Evolutionary conservation across 2,797 vertebrate species (phyloP), one percentile per base, ranked within the genome.

Genomic region (Protosalanx chinensis): DNA sequence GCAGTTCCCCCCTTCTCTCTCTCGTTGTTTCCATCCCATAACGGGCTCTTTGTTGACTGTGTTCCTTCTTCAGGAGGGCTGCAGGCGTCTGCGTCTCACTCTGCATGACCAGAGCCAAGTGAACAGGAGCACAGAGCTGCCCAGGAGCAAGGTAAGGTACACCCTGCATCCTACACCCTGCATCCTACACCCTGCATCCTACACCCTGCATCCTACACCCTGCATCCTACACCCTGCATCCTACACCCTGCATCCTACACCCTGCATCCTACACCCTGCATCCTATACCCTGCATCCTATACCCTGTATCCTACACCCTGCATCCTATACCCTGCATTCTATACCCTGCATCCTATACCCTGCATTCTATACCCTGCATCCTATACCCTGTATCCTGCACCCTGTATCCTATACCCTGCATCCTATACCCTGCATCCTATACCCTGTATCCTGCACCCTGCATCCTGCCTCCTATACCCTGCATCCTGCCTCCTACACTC

Each of bases 71-170:
- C 74, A 98, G 95, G 95, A 94, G 41, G 88, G 82, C 0, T 86
- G 91, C 85, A 93, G 93, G 76, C 81, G 94, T 35, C 89, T 98
- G 79, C 87, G 95, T 20, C 88, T 97, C 87, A 95, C 94, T 2
- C 92, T 98, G 13, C 93, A 93, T 16, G 84, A 93, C 72, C 93
- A 91, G 84, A 83, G 81, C 68, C 91, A 91, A 64, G 81, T 80
- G 0, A 81, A 83, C 0, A 82, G 82, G 29, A 77, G 88, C 78
- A 61, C 79, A 0, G 90, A 93, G 66, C 89, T 88, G 71, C 68
- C 83, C 57, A 91, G 93, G 75, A 91, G 89, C 77, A 96, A 96
- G 94, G 94, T 96, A 87, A 82, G 86, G 60, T 8, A 10, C 72
- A 41, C 12, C 41, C 8, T 41, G 12, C 41, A 41, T 27, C 64